phyloP scores from a whole-genome alignment of 2,888 invertebrate genomes.

The Plusia festucae region DNA sequence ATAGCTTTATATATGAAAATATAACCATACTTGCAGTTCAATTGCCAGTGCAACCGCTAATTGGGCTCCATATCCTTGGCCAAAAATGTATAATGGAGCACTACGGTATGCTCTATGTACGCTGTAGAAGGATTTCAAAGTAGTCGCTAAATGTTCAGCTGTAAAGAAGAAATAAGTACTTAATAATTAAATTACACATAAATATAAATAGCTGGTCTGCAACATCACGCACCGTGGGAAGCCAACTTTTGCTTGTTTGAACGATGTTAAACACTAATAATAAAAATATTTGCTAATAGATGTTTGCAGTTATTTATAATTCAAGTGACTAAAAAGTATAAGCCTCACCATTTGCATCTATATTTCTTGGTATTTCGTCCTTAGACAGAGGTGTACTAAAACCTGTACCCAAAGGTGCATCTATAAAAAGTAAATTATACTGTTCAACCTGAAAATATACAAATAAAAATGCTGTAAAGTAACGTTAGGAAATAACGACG shows the following conservation, averaged over 20 bases:
- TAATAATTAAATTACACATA: too few relatives aligned
- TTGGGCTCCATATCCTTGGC: slow-evolving; percentile 97
- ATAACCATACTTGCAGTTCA: slow-evolving; percentile 64
- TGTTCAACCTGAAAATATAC: slow-evolving; percentile 88
- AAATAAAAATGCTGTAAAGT: not conserved
- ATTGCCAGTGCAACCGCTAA: slow-evolving; percentile 94
- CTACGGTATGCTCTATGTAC: slow-evolving; percentile 90
- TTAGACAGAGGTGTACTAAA: slow-evolving; percentile 93
- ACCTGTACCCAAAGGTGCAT: slow-evolving; percentile 96
- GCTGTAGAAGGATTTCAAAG: slow-evolving; percentile 91
- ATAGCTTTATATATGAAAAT: not conserved
- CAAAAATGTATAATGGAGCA: slow-evolving; percentile 94
- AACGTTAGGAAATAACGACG: not conserved
- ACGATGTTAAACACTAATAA: too few relatives aligned
- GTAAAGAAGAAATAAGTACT: slow-evolving; percentile 56
- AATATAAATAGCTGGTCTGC: too few relatives aligned
- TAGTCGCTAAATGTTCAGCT: slow-evolving; percentile 92
- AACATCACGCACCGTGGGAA: too few relatives aligned
- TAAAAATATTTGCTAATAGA: too few relatives aligned
- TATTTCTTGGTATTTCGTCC: slow-evolving; percentile 58
- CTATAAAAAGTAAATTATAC: slow-evolving; percentile 95
- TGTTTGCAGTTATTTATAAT: not conserved
- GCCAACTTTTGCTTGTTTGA: too few relatives aligned
- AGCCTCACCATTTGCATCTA: slow-evolving; percentile 47
- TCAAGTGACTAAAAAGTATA: not conserved